These are phyloP conservation scores for Lucinisca nassula DNA, from an alignment of 2,888 invertebrate genomes.

Conservation along the genomic window DNA sequence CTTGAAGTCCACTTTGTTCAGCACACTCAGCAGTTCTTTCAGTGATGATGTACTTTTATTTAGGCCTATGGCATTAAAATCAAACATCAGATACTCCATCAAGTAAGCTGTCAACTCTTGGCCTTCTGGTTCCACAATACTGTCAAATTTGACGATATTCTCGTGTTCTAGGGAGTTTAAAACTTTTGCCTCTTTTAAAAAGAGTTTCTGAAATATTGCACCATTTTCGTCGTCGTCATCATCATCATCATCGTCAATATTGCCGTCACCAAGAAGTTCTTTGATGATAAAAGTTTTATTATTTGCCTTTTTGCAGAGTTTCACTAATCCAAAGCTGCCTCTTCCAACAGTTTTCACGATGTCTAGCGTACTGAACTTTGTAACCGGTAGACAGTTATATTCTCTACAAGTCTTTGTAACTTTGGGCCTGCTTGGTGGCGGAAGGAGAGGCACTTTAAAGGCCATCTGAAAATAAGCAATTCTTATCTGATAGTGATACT, in stretches of 20 bases:
- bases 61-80: constrained; percentile 8
- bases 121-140: not conserved
- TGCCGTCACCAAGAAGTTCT: not conserved
- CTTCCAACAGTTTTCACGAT: not conserved
- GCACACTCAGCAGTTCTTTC: constrained; percentile 8
- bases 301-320: not conserved
- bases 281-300: not conserved
- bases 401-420: too few species aligned
- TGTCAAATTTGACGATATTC: constrained; percentile 36
- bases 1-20: constrained; percentile 5
- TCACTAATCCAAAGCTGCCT: constrained; percentile 5
- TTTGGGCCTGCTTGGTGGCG: not conserved
- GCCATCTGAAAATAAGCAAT: too few species aligned
- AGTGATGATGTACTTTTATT: constrained; percentile 16
- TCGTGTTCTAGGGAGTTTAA: constrained; percentile 11
- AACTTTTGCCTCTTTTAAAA: not conserved
- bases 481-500: too few species aligned
- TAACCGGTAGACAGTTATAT: constrained; percentile 1
- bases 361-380: not conserved
- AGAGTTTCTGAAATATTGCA: not conserved
- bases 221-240: not conserved
- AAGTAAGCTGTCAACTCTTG: not conserved
- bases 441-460: constrained; percentile 10
- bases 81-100: constrained; percentile 26
- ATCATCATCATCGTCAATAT: not conserved